These are phyloP conservation scores for Sebastes steindachneri DNA, from an alignment of 2,797 vertebrate genomes.

Conservation along the genomic window DNA sequence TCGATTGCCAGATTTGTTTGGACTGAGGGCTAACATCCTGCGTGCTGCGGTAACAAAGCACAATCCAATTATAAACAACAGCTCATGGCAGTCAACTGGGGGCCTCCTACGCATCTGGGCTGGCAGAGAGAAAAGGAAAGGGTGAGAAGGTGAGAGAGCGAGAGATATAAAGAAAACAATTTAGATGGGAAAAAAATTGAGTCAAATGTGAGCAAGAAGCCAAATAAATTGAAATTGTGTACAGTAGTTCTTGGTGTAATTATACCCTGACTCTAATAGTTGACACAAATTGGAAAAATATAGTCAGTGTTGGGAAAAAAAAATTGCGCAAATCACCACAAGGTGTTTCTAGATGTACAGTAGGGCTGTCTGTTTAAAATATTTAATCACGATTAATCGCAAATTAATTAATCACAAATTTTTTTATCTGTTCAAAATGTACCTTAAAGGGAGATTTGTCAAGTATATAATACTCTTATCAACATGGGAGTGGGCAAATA, in stretches of 20 bases:
- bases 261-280: neutral
- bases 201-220: neutral
- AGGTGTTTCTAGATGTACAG: neutral
- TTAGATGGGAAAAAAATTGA: neutral
- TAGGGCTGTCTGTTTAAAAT: too few relatives aligned
- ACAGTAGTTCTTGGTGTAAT: neutral
- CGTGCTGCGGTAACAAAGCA: neutral
- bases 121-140: neutral
- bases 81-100: neutral
- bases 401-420: too few relatives aligned
- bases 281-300: neutral
- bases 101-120: neutral
- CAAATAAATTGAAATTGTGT: neutral
- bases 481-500: too few relatives aligned
- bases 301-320: neutral
- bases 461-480: too few relatives aligned
- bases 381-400: too few relatives aligned
- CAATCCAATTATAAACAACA: constrained; percentile 21
- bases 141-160: neutral
- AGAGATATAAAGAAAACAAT: neutral
- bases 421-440: too few relatives aligned
- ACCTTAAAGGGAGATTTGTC: too few relatives aligned
- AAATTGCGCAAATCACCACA: neutral
- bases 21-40: constrained; percentile 2
- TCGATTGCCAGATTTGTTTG: constrained; percentile 16